phyloP scores from a whole-genome alignment of 2,113 vertebrate species.

The Cygnus buccinator region DNA sequence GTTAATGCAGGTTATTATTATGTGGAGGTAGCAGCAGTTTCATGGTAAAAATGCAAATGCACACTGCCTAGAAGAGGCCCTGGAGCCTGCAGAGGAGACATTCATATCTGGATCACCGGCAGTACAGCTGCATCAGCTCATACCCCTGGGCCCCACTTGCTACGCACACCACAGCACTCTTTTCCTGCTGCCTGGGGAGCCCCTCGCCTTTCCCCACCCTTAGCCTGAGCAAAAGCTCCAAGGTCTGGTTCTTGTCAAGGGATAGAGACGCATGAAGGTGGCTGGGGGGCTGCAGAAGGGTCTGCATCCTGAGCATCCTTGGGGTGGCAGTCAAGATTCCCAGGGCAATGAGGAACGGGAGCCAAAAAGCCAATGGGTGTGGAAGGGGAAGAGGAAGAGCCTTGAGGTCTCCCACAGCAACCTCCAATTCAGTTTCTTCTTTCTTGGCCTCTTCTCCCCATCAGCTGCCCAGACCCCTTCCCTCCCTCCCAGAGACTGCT shows the following conservation, averaged over 20 bases:
- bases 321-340: neutral
- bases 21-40: neutral
- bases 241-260: constrained; percentile 55
- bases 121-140: constrained; percentile 61
- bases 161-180: neutral
- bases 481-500: neutral
- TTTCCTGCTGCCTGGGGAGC: constrained; percentile 2
- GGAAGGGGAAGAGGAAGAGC: neutral
- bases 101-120: constrained; percentile 28
- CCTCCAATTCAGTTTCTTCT: neutral
- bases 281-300: neutral
- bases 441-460: neutral
- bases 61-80: neutral
- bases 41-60: neutral
- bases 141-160: constrained; percentile 49
- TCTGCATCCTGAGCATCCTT: neutral
- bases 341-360: neutral
- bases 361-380: neutral
- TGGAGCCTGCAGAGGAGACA: neutral
- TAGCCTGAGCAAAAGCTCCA: constrained; percentile 2
- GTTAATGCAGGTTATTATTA: neutral
- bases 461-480: neutral
- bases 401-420: neutral
- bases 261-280: neutral
- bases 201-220: constrained; percentile 22